A percentile compares a stretch with the other conserved stretches of the same genome.
phyloP scores from a whole-genome alignment of 2,888 invertebrate species.

The Stenodema calcarata region DNA sequence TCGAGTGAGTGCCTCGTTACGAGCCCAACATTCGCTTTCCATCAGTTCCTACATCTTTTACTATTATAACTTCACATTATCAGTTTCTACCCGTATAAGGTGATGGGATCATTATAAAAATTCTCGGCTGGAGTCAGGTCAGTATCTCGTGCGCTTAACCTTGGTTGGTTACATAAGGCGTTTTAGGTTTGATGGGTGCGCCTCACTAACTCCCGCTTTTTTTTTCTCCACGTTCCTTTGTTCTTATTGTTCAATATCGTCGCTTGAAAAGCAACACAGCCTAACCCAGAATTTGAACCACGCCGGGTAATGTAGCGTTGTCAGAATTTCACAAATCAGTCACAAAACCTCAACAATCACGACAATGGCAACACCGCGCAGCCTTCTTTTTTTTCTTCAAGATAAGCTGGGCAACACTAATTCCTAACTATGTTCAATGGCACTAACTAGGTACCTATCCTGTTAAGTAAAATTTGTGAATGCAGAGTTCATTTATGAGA shows the following conservation, averaged over 20 bases:
- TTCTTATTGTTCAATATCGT: not conserved
- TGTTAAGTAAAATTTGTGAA: no score
- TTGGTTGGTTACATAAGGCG: slow-evolving; percentile 29
- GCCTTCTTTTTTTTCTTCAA: no score
- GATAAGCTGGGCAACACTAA: no score
- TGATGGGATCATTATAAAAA: slow-evolving; percentile 29
- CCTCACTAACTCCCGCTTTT: not conserved
- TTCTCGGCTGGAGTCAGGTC: slow-evolving; percentile 22
- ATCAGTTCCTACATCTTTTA: not conserved
- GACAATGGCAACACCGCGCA: no score
- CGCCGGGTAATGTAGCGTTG: no score
- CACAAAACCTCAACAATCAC: no score
- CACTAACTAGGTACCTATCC: no score
- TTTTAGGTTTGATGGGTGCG: slow-evolving; percentile 25
- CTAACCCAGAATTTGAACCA: no score
- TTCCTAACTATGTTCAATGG: no score
- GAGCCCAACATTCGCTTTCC: not conserved
- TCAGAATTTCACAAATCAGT: no score
- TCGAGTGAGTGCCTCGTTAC: not conserved
- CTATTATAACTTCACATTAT: slow-evolving; percentile 47
- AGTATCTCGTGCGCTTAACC: slow-evolving; percentile 43
- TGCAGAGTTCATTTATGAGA: no score
- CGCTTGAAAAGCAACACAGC: no score
- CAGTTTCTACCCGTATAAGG: slow-evolving; percentile 41
- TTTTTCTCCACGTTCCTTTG: not conserved